Percentiles rank a stretch among this genome's conserved stretches.
Conservation (phyloP, 2,797 vertebrate genomes). For the Helostoma temminkii region DNA sequence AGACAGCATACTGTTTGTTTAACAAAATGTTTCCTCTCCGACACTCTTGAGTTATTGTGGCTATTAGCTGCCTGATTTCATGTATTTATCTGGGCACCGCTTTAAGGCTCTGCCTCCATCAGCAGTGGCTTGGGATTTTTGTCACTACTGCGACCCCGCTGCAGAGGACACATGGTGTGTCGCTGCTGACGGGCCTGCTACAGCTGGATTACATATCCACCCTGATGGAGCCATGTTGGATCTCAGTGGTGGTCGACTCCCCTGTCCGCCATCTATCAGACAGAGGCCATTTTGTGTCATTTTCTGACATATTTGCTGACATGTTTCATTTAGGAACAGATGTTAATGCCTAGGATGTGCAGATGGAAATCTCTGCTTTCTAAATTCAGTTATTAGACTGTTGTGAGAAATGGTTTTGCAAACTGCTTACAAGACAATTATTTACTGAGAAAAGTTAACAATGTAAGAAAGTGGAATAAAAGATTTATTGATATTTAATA, state of each 20-base stretch:
- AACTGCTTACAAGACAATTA: slow-evolving; percentile 66
- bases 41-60: slow-evolving; percentile 93
- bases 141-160: slow-evolving; percentile 67
- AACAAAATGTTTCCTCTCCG: slow-evolving; percentile 90
- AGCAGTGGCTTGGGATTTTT: slow-evolving; percentile 75
- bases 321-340: slow-evolving; percentile 80
- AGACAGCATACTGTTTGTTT: slow-evolving; percentile 94
- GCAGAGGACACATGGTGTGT: slow-evolving; percentile 74
- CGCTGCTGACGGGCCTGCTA: slow-evolving; percentile 74
- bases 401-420: slow-evolving; percentile 71
- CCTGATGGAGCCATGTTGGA: slow-evolving; percentile 83
- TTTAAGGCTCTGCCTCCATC: slow-evolving; percentile 84
- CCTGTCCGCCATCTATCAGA: slow-evolving; percentile 82
- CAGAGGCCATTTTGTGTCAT: slow-evolving; percentile 81
- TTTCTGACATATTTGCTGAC: slow-evolving; percentile 79
- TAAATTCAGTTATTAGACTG: slow-evolving; percentile 66
- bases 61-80: slow-evolving; percentile 92
- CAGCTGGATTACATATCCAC: slow-evolving; percentile 78
- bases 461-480: slow-evolving; percentile 14
- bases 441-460: slow-evolving; percentile 54
- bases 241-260: slow-evolving; percentile 85
- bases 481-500: slow-evolving; percentile 1
- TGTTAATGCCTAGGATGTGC: slow-evolving; percentile 75
- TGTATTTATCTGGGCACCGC: slow-evolving; percentile 89
- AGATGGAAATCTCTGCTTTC: slow-evolving; percentile 75